Evolutionary conservation across 2,888 invertebrate species (phyloP).

Genomic region (Ormyrus nitidulus): DNA sequence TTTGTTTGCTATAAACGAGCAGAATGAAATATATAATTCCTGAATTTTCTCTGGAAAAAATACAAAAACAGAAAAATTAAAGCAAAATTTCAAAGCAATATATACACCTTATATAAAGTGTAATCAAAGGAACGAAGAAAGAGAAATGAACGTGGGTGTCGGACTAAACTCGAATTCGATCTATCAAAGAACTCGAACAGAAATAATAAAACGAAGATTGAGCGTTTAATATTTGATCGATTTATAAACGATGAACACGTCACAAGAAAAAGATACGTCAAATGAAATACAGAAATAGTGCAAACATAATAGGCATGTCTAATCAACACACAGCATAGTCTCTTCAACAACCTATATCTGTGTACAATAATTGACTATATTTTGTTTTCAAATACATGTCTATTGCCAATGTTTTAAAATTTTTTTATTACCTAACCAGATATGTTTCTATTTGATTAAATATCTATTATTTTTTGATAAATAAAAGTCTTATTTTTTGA

Average conservation of each 20-base stretch:
- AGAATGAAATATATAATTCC: too few species aligned
- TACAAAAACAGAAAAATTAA: too few species aligned
- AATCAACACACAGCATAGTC: neutral
- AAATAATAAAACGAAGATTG: neutral
- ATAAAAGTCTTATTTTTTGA: neutral
- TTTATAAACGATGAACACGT: too few species aligned
- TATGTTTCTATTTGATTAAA: neutral
- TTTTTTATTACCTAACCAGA: slow-evolving; percentile 6
- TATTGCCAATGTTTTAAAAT: slow-evolving; percentile 45
- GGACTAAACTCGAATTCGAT: neutral
- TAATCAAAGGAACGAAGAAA: neutral
- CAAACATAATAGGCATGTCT: neutral
- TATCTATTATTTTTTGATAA: neutral
- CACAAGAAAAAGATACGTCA: too few species aligned
- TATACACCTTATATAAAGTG: too few species aligned
- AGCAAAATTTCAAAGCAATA: too few species aligned
- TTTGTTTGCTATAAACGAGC: neutral
- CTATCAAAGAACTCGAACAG: neutral
- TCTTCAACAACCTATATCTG: slow-evolving; percentile 38
- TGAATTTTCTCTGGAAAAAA: too few species aligned
- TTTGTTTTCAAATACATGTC: slow-evolving; percentile 61
- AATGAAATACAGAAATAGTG: neutral
- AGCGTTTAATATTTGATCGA: neutral
- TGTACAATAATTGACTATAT: slow-evolving; percentile 58
- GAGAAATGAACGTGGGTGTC: neutral